These are phyloP conservation scores for Andricus curvator DNA, from an alignment of 2,888 invertebrate species.

Conservation along the genomic window DNA sequence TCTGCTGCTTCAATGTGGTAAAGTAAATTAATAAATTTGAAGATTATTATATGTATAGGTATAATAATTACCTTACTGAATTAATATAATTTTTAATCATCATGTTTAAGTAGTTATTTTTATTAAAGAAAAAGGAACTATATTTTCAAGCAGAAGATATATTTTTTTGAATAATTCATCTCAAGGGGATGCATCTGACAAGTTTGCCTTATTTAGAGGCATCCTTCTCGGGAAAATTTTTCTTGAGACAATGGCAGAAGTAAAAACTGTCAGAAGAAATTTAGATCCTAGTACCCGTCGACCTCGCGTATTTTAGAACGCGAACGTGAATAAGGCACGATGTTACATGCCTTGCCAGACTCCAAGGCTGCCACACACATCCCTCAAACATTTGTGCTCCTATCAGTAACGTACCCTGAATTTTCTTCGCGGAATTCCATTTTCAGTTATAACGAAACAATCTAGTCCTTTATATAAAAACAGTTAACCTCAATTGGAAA, in stretches of 20 bases:
- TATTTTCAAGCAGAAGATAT: background rate
- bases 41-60: no score
- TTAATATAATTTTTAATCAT: no score
- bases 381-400: slow-evolving; percentile 19
- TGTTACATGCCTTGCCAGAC: slow-evolving; percentile 28
- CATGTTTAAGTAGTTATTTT: no score
- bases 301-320: slow-evolving; percentile 37
- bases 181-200: background rate
- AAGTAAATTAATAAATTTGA: no score
- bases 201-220: background rate
- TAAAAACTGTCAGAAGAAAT: slow-evolving; percentile 35
- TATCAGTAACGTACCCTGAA: slow-evolving; percentile 31
- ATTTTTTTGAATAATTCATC: background rate
- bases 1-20: no score
- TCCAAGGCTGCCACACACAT: slow-evolving; percentile 26
- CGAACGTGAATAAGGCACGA: slow-evolving; percentile 15
- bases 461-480: no score
- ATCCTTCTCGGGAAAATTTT: background rate
- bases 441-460: background rate
- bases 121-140: no score
- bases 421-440: slow-evolving; percentile 12
- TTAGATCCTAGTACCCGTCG: slow-evolving; percentile 28
- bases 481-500: no score
- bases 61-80: no score
- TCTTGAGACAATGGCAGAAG: background rate